Conservation (phyloP, 2,797 vertebrate genomes). For the Falco berigora region DNA sequence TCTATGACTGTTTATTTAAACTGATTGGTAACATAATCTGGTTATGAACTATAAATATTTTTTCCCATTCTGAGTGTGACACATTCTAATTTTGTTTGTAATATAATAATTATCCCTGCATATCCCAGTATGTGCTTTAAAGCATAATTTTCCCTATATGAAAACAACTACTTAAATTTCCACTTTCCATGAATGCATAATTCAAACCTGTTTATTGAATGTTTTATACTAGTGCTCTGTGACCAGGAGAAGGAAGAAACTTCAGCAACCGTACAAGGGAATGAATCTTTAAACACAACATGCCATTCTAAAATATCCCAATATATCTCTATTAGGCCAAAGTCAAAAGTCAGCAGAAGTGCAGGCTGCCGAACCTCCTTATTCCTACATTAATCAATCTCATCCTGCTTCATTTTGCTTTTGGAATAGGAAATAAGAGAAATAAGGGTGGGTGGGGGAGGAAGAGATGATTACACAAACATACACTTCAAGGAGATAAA, state of each 20-base stretch:
- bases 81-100: neutral
- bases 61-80: neutral
- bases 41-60: neutral
- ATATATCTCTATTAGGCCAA: conserved; percentile 52
- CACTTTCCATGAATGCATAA: neutral
- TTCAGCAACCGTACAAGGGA: conserved; percentile 7
- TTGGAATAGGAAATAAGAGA: conserved; percentile 24
- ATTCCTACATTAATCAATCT: conserved; percentile 47
- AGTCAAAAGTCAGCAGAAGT: conserved; percentile 58
- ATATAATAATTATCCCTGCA: neutral
- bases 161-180: neutral
- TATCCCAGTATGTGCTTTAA: neutral
- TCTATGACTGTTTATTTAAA: neutral
- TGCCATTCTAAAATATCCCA: conserved; percentile 15
- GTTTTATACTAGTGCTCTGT: neutral
- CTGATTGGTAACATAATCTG: neutral
- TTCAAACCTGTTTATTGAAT: neutral
- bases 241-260: neutral
- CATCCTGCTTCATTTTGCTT: neutral
- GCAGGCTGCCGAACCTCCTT: conserved; percentile 39
- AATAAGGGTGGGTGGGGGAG: neutral
- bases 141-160: neutral
- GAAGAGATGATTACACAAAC: conserved; percentile 39
- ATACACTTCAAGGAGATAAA: neutral
- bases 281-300: conserved; percentile 25